Percentiles rank a stretch among this genome's conserved stretches.
Conservation (phyloP, 2,113 vertebrate genomes). For the Pterocles orientalis region DNA sequence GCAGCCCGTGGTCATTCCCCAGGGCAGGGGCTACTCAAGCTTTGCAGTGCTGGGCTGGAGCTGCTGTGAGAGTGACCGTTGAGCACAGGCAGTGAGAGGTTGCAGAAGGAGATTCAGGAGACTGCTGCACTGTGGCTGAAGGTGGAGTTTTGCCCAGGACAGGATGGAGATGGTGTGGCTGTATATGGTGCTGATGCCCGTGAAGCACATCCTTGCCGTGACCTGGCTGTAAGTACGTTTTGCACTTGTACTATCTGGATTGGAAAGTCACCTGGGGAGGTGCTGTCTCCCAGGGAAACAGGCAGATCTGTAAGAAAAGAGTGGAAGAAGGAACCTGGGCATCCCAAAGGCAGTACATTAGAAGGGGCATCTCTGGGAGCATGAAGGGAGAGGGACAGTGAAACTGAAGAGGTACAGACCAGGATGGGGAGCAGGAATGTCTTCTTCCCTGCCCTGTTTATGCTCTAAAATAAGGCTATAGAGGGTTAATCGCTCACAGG, state of each 20-base stretch:
- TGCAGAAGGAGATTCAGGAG: fast-evolving
- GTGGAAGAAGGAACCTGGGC: neutral
- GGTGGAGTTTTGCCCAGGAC: neutral
- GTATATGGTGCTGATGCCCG: fast-evolving
- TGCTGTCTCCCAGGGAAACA: neutral
- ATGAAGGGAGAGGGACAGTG: neutral
- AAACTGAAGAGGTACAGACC: neutral
- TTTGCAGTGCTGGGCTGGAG: neutral
- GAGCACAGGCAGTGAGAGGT: neutral
- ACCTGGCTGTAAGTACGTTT: slow-evolving; percentile 19
- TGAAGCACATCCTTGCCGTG: fast-evolving
- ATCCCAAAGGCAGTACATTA: neutral
- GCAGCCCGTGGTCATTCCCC: neutral
- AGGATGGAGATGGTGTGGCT: neutral
- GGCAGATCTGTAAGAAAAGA: neutral
- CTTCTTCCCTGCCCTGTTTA: too few species aligned
- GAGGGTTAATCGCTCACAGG: neutral
- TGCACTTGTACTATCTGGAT: neutral
- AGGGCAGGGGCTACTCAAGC: neutral
- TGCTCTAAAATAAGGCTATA: neutral
- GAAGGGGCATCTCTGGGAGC: neutral
- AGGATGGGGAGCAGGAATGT: neutral
- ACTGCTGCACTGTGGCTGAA: neutral
- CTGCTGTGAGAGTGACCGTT: neutral
- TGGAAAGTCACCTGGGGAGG: neutral